These are phyloP conservation scores for Grantiella picta DNA, from an alignment of 2,113 vertebrate genomes.

Conservation along the genomic window DNA sequence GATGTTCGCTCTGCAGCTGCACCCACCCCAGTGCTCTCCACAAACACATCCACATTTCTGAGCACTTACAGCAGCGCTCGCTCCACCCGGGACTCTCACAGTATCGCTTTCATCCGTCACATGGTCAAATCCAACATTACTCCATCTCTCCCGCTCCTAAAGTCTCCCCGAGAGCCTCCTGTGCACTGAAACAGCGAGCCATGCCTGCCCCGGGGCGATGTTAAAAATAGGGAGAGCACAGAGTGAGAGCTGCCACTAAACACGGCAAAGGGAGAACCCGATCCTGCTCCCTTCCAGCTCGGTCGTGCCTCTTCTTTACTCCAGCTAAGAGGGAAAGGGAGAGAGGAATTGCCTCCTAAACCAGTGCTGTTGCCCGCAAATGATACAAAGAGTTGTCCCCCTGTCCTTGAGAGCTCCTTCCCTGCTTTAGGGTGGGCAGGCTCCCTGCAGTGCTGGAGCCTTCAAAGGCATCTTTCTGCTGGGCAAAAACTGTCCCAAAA, in stretches of 20 bases:
- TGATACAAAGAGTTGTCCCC: fast-evolving
- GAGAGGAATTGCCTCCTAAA: background rate
- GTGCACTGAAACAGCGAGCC: background rate
- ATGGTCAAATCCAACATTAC: background rate
- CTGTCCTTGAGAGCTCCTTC: background rate
- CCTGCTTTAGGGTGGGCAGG: background rate
- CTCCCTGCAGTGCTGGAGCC: background rate
- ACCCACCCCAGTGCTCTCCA: background rate
- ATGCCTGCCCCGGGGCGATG: background rate
- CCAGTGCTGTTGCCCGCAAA: background rate
- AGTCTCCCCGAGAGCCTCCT: background rate
- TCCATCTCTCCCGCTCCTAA: background rate
- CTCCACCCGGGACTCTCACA: background rate
- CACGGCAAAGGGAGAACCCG: background rate
- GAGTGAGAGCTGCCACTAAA: background rate
- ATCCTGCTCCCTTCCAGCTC: background rate
- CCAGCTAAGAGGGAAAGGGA: background rate
- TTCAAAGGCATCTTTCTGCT: background rate
- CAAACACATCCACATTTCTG: background rate
- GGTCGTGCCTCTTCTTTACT: background rate
- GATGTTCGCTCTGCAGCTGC: background rate
- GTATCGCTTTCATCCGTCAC: background rate
- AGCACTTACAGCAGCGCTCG: background rate
- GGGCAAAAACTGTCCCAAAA: background rate
- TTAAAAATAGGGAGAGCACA: background rate